Conservation (phyloP, 2,113 vertebrate genomes). For the Chamaea fasciata region DNA sequence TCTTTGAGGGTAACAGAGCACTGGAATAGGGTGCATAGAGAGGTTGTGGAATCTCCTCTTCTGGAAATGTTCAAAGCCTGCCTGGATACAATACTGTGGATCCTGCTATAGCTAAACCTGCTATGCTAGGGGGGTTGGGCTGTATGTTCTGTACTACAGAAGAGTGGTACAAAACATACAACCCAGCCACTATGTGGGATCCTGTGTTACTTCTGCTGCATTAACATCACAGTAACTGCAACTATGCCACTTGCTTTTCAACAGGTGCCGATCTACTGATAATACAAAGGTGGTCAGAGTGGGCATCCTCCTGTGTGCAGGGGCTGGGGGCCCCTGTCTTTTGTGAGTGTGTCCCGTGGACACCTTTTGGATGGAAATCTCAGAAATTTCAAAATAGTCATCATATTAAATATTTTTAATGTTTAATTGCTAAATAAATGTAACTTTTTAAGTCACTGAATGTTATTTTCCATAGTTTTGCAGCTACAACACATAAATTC, state of each 20-base stretch:
- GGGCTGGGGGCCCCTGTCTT: background rate
- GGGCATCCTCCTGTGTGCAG: rapidly evolving
- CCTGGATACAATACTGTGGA: background rate
- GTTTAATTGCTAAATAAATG: background rate
- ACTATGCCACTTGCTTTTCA: background rate
- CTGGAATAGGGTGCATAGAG: background rate
- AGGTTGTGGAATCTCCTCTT: background rate
- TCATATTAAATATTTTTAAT: no score
- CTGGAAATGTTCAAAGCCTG: background rate
- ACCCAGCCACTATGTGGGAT: no score
- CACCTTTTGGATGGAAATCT: background rate
- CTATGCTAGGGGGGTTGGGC: rapidly evolving
- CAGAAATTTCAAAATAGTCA: background rate
- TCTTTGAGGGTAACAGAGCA: background rate
- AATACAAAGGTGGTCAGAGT: background rate
- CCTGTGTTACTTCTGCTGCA: background rate
- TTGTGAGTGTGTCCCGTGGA: rapidly evolving
- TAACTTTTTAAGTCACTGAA: background rate
- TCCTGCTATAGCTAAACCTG: background rate
- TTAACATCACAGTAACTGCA: background rate
- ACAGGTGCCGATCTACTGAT: background rate
- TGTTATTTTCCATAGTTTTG: background rate
- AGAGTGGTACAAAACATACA: background rate
- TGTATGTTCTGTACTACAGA: no score
- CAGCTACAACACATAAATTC: background rate